Base-by-base conservation (phyloP, 2,113 vertebrate species). In the Alouatta palliata region DNA sequence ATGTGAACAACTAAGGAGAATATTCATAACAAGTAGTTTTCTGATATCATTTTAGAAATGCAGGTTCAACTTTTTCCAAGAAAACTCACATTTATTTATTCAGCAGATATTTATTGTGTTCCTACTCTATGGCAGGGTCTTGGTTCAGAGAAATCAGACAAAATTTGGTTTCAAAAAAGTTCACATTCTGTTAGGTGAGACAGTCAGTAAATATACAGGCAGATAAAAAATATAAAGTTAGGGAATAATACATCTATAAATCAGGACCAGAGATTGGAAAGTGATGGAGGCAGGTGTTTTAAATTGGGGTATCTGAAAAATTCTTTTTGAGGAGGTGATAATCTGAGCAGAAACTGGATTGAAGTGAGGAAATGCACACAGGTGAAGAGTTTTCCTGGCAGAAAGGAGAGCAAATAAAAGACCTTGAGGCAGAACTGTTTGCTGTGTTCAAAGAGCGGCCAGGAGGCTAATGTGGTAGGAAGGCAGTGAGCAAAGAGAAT, bases 1-100 rank as follows among this genome's bases (percentile, higher is more conserved):
- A 37, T 49, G 14, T 76, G 71, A 87, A 85, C 58, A 40, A 61
- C 37, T 47, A 83, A 77, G 58, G n/a, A 80, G 25, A 94, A 87
- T 56, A 76, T 83, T 91, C 25, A 82, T 71, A 68, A 8, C 17
- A 68, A 82, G 27, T 35, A 66, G 68, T 75, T 96, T 64, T 94
- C 61, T 80, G 61, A 11, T 85, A 76, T 16, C 64, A 79, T 11
- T 96, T 40, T 9, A 84, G 71, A 97, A 47, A 79, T 66, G 47
- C 80, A 71, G 77, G 90, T 35, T 43, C 35, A 71, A 49, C 27
- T 95, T 92, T 96, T 70, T 81, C 84, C 43, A 76, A 64, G n/a
- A 90, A 2, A 92, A 95, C 92, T 94, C 45, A 92, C 23, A 75
- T 71, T 89, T n/a, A 64, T 79, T 73, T 23, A 58, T 86, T 77